These are phyloP conservation scores for Sipha flava DNA, from an alignment of 1,140 invertebrate genomes.

Conservation along the genomic window DNA sequence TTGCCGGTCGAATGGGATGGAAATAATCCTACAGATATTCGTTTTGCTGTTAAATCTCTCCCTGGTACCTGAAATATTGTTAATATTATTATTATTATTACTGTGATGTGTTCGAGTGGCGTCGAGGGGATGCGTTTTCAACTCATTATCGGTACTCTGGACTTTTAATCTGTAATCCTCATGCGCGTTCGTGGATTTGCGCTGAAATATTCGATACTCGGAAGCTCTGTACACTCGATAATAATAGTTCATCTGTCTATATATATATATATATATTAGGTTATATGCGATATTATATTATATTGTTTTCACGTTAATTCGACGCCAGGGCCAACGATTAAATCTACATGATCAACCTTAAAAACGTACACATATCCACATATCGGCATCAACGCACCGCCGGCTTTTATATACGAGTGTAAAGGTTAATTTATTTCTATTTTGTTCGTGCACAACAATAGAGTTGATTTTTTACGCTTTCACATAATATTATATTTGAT, in stretches of 20 bases:
- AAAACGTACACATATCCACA: no score
- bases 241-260: no score
- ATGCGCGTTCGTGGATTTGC: background rate
- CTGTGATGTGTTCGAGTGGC: background rate
- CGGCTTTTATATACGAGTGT: no score
- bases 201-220: background rate
- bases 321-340: background rate
- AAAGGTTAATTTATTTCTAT: background rate
- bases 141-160: background rate
- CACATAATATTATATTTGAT: background rate
- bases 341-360: background rate
- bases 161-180: background rate
- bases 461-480: no score
- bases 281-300: background rate
- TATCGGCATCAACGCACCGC: no score
- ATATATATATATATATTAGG: no score
- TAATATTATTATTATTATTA: background rate
- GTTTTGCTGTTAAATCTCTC: constrained; percentile 7
- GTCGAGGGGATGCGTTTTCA: background rate
- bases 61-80: constrained; percentile 1
- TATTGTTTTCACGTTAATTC: background rate
- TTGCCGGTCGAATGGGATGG: background rate
- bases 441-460: background rate
- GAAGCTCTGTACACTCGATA: no score
- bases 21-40: constrained; percentile 20